Percentiles rank a stretch among this genome's conserved stretches.
These are phyloP conservation scores for Orientallactaga bullata DNA, from an alignment of 2,113 vertebrate species.

Conservation along the genomic window DNA sequence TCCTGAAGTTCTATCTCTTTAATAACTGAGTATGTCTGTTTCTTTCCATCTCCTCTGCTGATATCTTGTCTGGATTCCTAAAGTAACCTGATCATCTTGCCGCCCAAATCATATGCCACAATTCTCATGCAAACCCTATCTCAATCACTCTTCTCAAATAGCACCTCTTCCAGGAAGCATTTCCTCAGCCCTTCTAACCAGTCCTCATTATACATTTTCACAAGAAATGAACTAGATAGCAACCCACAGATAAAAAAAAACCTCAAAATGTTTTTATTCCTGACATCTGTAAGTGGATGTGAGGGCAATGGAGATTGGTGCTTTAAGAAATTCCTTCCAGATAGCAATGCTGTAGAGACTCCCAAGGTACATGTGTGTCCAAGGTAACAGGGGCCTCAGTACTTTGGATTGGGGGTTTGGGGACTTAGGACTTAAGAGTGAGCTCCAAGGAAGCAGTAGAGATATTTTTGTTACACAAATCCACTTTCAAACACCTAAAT, in stretches of 20 bases:
- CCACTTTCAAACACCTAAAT: not conserved
- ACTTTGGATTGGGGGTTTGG: no score
- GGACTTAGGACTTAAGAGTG: not conserved
- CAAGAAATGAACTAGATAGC: slow-evolving; percentile 6
- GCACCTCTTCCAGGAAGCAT: slow-evolving; percentile 13
- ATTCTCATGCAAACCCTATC: not conserved
- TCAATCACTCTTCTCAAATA: slow-evolving; percentile 45
- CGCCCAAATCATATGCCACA: not conserved
- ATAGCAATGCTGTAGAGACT: not conserved
- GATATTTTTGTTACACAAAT: not conserved
- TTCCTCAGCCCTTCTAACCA: not conserved
- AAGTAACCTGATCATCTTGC: slow-evolving; percentile 56
- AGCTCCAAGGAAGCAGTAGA: not conserved
- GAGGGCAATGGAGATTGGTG: not conserved
- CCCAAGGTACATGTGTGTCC: not conserved
- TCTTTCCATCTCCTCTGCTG: not conserved
- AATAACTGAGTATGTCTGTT: slow-evolving; percentile 19
- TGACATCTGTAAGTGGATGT: slow-evolving; percentile 12
- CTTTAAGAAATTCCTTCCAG: slow-evolving; percentile 43
- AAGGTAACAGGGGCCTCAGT: not conserved
- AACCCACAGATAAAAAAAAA: slow-evolving; percentile 27
- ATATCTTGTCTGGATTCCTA: slow-evolving; percentile 21
- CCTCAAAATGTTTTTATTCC: not conserved
- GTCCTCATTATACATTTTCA: not conserved
- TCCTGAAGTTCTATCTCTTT: slow-evolving; percentile 37